Evolutionary conservation across 2,888 invertebrate species (phyloP), one percentile per base, ranked within the genome.

Genomic region (Melangyna quadrimaculata): DNA sequence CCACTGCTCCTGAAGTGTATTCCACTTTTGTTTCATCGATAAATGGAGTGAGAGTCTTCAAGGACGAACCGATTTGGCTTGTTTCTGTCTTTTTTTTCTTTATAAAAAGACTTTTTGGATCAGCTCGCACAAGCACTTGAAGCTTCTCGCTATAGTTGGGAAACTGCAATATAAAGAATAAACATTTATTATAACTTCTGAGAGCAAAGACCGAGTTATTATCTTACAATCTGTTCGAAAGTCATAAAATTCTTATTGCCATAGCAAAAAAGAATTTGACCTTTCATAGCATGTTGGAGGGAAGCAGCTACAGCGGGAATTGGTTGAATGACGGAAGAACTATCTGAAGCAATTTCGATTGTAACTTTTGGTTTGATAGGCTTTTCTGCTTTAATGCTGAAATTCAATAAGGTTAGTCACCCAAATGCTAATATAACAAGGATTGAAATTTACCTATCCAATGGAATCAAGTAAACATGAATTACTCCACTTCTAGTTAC

Each of bases 401-500:
- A 78, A 80, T 45, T 35, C 1, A 43, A 22, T n/a, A n/a, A 12
- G 0, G 22, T 51, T 10, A 17, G 17, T 12, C 2, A 14, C n/a
- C 14, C 8, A 5, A 12, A 24, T 37, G 4, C 29, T 6, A 7
- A 10, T 9, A 0, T 1, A 9, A 5, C 0, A 29, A 24, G 2
- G 0, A 14, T 12, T 43, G 24, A 8, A 29, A 0, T 75, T 78
- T 75, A 90, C 91, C 96, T 96, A 92, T 97, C 97, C 43, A 96
- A 92, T 87, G 94, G 94, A 89, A 96, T 95, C 67, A 95, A 94
- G 91, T 96, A 98, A 73, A 96, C 93, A 91, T 97, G 96, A 45
- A 96, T 94, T 7, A 95, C 94, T 0, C 98, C 98, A 89, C 95
- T 96, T 88, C 95, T 94, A 0, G 97, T 96, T 7, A 93, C 88